Percentiles rank a stretch among this genome's conserved stretches.
Conservation (phyloP, 2,797 vertebrate genomes). For the Pagetopsis macropterus region DNA sequence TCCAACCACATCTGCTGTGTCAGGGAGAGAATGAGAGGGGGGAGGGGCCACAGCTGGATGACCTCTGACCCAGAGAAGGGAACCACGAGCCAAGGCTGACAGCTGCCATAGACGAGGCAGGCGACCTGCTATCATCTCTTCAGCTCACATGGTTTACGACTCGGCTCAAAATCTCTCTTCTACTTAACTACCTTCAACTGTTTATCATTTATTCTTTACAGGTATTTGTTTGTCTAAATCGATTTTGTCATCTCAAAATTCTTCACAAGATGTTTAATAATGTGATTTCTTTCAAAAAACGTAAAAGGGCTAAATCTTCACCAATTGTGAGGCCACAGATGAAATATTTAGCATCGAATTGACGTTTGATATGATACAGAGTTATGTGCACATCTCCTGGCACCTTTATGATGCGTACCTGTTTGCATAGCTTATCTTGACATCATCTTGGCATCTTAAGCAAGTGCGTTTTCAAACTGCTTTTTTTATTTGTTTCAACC, state of each 20-base stretch:
- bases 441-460: constrained; percentile 23
- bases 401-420: constrained; percentile 31
- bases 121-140: constrained; percentile 77
- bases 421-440: constrained; percentile 18
- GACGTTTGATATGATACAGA: constrained; percentile 30
- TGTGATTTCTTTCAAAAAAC: not conserved
- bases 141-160: constrained; percentile 67
- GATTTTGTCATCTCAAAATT: not conserved
- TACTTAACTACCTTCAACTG: constrained; percentile 5
- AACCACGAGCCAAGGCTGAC: constrained; percentile 84
- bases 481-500: constrained; percentile 18
- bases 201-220: not conserved
- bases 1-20: constrained; percentile 84
- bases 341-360: constrained; percentile 35
- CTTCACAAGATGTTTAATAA: constrained; percentile 1
- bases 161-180: constrained; percentile 20
- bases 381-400: constrained; percentile 3
- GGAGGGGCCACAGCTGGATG: constrained; percentile 82
- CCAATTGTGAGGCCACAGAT: constrained; percentile 3
- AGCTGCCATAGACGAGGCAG: constrained; percentile 78
- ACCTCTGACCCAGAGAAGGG: constrained; percentile 81
- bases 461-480: constrained; percentile 17
- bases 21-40: constrained; percentile 66
- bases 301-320: not conserved
- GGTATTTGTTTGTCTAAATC: not conserved